Percentiles rank a stretch among this genome's conserved stretches.
Conservation (phyloP, 37 sponge, comb jelly and placozoan genomes). For the Oopsacas minuta region DNA sequence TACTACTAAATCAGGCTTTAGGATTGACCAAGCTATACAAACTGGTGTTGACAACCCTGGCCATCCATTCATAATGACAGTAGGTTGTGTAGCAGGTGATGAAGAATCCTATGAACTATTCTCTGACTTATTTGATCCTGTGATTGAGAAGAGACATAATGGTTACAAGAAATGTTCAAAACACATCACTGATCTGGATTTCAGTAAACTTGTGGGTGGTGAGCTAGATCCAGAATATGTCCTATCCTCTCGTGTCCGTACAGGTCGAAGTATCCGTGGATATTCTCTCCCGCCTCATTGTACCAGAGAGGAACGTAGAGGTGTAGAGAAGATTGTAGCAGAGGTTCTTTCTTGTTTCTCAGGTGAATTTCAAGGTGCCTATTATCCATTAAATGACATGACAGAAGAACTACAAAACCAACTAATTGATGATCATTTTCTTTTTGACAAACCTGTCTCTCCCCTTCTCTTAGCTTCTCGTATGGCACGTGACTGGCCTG, state of each 20-base stretch:
- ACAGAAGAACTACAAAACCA: constrained; percentile 43
- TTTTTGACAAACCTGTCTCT: constrained; percentile 50
- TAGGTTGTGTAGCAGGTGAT: constrained; percentile 52
- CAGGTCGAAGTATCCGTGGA: constrained; percentile 49
- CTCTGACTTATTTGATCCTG: constrained; percentile 33
- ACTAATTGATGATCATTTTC: constrained; percentile 60
- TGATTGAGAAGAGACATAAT: constrained; percentile 37
- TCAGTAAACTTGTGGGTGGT: constrained; percentile 25
- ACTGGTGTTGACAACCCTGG: constrained; percentile 52
- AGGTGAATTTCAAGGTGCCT: constrained; percentile 43
- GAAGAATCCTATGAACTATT: constrained; percentile 41
- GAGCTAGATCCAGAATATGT: constrained; percentile 47
- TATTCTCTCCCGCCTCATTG: constrained; percentile 50
- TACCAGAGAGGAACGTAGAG: constrained; percentile 43
- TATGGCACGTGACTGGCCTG: constrained; percentile 63
- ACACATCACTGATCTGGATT: constrained; percentile 41
- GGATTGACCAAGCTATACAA: background rate
- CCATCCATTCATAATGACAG: constrained; percentile 47
- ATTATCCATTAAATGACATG: constrained; percentile 56
- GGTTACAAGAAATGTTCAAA: constrained; percentile 35
- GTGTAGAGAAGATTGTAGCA: constrained; percentile 40
- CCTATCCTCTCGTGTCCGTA: constrained; percentile 50
- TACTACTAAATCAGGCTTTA: background rate
- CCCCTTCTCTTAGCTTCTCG: constrained; percentile 44
- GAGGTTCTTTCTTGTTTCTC: constrained; percentile 32